These are phyloP conservation scores for Rostrhamus sociabilis DNA, from an alignment of 2,797 vertebrate genomes.

Conservation along the genomic window DNA sequence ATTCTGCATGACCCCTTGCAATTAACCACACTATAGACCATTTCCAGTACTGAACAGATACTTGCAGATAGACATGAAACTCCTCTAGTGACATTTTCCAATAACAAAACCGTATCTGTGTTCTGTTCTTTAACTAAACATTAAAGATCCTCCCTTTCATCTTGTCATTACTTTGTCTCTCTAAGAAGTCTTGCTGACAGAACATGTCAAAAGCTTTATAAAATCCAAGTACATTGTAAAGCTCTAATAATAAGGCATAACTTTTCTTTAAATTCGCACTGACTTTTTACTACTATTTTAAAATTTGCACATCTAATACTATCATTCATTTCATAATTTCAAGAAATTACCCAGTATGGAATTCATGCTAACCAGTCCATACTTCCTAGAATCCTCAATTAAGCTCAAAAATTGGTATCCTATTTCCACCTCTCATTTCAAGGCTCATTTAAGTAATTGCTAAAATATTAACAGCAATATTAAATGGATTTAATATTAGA, in stretches of 20 bases:
- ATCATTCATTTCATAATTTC: not conserved
- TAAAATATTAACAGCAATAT: slow-evolving; percentile 4
- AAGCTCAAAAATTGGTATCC: not conserved
- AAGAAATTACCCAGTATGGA: not conserved
- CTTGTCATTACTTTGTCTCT: not conserved
- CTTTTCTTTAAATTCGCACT: not conserved
- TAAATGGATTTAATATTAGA: not conserved
- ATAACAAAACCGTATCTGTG: not conserved
- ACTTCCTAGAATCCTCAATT: not conserved
- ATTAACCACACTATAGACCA: not conserved
- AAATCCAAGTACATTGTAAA: not conserved
- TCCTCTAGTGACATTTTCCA: not conserved
- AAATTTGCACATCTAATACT: not conserved
- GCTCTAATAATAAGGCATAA: not conserved
- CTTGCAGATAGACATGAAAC: not conserved
- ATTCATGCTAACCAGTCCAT: not conserved
- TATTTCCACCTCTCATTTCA: slow-evolving; percentile 14
- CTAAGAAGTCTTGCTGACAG: not conserved
- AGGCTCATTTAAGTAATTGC: slow-evolving; percentile 21
- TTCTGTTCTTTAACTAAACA: not conserved
- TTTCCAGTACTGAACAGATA: not conserved
- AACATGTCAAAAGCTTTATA: slow-evolving; percentile 36
- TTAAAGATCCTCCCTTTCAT: not conserved
- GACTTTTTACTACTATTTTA: not conserved
- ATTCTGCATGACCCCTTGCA: not conserved